Percentiles rank a stretch among this genome's conserved stretches.
phyloP scores from a whole-genome alignment of 2,797 vertebrate genomes.

The Heliangelus exortis region DNA sequence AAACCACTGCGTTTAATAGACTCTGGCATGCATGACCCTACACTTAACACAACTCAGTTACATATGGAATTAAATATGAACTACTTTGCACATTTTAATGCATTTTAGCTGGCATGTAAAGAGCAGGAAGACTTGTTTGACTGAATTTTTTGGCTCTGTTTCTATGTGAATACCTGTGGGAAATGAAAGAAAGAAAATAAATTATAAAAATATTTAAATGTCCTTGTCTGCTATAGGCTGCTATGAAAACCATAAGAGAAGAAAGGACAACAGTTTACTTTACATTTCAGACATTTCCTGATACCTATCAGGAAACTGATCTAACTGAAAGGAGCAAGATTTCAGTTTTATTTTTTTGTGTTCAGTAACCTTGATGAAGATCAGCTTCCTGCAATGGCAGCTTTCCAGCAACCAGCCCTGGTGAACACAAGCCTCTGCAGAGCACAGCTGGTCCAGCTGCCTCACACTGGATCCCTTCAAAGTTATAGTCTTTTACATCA shows the following conservation, averaged over 20 bases:
- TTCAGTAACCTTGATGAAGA: neutral
- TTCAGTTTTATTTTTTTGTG: neutral
- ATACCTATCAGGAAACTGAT: constrained; percentile 32
- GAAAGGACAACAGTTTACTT: constrained; percentile 16
- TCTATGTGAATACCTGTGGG: neutral
- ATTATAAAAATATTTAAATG: constrained; percentile 29
- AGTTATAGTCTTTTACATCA: neutral
- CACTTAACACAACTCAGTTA: neutral
- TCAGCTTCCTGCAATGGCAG: accelerated
- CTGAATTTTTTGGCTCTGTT: neutral
- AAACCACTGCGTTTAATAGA: neutral
- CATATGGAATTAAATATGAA: neutral
- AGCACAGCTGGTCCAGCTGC: neutral
- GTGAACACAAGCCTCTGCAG: neutral
- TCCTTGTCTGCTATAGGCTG: neutral
- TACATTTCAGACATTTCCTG: constrained; percentile 48
- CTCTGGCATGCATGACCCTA: neutral
- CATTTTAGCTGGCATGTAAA: neutral
- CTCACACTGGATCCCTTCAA: neutral
- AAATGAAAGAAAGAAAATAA: constrained; percentile 17
- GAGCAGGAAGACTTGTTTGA: neutral
- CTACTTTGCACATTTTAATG: constrained; percentile 18
- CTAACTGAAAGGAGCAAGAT: constrained; percentile 22
- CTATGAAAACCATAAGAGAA: constrained; percentile 13
- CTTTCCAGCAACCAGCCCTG: neutral